Evolutionary conservation across 2,888 invertebrate species (phyloP).

Genomic region (Drosophila yooni): DNA sequence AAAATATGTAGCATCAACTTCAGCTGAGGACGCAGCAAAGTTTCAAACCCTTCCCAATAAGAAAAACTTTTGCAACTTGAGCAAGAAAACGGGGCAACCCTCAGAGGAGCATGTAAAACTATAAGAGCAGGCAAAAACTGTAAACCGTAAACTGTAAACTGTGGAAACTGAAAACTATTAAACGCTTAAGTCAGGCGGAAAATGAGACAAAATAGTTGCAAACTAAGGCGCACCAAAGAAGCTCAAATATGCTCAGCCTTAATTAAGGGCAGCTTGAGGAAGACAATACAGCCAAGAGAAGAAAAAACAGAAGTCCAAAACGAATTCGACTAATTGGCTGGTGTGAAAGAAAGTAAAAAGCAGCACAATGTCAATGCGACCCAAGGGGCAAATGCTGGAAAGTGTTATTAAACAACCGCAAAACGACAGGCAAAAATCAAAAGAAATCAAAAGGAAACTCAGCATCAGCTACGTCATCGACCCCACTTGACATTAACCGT

Average conservation of each 20-base stretch:
- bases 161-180: conserved; percentile 80
- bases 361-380: conserved; percentile 40
- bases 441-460: conserved; percentile 55
- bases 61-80: conserved; percentile 63
- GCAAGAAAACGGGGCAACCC: conserved; percentile 63
- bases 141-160: conserved; percentile 59
- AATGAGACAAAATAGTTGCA: conserved; percentile 83
- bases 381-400: conserved; percentile 22
- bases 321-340: conserved; percentile 64
- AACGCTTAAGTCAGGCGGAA: conserved; percentile 83
- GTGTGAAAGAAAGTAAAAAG: conserved; percentile 47
- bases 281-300: conserved; percentile 5
- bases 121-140: conserved; percentile 53
- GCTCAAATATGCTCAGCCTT: conserved; percentile 50
- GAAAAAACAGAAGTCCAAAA: conserved; percentile 21
- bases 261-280: conserved; percentile 64
- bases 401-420: conserved; percentile 64
- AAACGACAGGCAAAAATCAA: conserved; percentile 48
- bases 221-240: conserved; percentile 38
- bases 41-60: conserved; percentile 56
- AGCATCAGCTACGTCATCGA: conserved; percentile 26
- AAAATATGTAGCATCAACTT: conserved; percentile 42
- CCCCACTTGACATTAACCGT: conserved; percentile 73
- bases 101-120: conserved; percentile 48
- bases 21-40: conserved; percentile 47